Conservation (phyloP, 1,140 invertebrate genomes). For the Venturia canescens region DNA sequence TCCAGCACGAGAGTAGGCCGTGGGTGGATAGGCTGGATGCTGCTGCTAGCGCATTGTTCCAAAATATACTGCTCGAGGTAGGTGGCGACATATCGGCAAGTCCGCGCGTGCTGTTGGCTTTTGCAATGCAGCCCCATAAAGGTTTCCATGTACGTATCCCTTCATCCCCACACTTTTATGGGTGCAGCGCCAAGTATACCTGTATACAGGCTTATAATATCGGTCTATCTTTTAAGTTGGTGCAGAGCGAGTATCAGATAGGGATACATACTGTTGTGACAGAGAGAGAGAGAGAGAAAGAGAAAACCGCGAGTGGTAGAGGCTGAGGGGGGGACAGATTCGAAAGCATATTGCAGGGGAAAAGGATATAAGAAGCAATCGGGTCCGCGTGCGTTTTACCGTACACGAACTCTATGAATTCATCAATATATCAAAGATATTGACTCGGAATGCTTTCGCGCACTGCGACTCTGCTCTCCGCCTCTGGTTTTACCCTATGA, state of each 20-base stretch:
- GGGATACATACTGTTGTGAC: neutral
- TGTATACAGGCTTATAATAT: neutral
- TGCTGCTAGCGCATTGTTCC: slow-evolving; percentile 54
- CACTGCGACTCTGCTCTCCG: neutral
- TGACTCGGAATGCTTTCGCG: slow-evolving; percentile 35
- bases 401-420: slow-evolving; percentile 58
- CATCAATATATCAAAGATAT: slow-evolving; percentile 62
- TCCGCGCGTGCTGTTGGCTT: slow-evolving; percentile 37
- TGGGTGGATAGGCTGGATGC: slow-evolving; percentile 47
- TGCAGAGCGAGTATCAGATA: slow-evolving; percentile 2
- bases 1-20: slow-evolving; percentile 47
- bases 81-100: slow-evolving; percentile 58
- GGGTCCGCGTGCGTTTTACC: slow-evolving; percentile 34
- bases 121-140: slow-evolving; percentile 43
- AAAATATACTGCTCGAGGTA: slow-evolving; percentile 61
- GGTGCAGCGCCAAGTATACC: neutral
- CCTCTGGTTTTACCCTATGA: slow-evolving; percentile 11
- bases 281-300: neutral
- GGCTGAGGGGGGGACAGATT: neutral
- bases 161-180: neutral
- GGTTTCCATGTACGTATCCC: slow-evolving; percentile 32
- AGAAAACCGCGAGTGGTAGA: slow-evolving; percentile 21
- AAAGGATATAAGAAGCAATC: slow-evolving; percentile 10
- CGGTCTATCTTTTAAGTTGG: slow-evolving; percentile 10
- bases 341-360: slow-evolving; percentile 1